These are phyloP conservation scores for Caenorhabditis doughertyi DNA, from an alignment of 2,888 invertebrate species.

Conservation along the genomic window DNA sequence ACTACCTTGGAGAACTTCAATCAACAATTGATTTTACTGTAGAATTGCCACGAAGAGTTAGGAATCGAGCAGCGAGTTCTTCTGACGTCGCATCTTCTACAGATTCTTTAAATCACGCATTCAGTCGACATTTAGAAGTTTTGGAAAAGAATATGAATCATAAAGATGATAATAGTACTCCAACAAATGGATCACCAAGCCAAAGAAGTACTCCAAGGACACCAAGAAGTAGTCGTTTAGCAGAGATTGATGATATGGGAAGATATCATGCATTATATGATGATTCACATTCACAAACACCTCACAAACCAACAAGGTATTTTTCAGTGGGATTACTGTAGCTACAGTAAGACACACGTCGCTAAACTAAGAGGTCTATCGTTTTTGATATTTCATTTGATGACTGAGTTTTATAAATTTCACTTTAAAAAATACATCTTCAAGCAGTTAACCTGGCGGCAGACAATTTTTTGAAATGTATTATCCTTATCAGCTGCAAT, in stretches of 20 bases:
- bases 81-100: slow-evolving; percentile 57
- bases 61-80: slow-evolving; percentile 22
- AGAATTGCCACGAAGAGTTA: slow-evolving; percentile 48
- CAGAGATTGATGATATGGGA: slow-evolving; percentile 77
- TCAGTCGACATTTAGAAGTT: slow-evolving; percentile 52
- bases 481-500: too few relatives aligned
- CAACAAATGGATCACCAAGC: slow-evolving; percentile 37
- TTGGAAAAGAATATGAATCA: slow-evolving; percentile 51
- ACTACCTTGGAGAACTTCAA: slow-evolving; percentile 54
- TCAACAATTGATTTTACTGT: slow-evolving; percentile 57
- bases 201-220: slow-evolving; percentile 42
- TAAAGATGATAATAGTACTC: slow-evolving; percentile 36
- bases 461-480: too few relatives aligned
- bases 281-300: slow-evolving; percentile 57
- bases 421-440: too few relatives aligned
- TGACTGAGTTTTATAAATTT: too few relatives aligned
- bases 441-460: too few relatives aligned
- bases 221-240: slow-evolving; percentile 66
- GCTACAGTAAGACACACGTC: too few relatives aligned
- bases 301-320: slow-evolving; percentile 58
- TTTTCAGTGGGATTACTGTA: not conserved
- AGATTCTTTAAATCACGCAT: slow-evolving; percentile 52
- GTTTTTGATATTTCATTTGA: too few relatives aligned
- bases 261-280: slow-evolving; percentile 76
- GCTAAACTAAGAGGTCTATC: too few relatives aligned